phyloP scores from a whole-genome alignment of 53 echinoderm and acorn worm genomes.

The Holothuria leucospilota region DNA sequence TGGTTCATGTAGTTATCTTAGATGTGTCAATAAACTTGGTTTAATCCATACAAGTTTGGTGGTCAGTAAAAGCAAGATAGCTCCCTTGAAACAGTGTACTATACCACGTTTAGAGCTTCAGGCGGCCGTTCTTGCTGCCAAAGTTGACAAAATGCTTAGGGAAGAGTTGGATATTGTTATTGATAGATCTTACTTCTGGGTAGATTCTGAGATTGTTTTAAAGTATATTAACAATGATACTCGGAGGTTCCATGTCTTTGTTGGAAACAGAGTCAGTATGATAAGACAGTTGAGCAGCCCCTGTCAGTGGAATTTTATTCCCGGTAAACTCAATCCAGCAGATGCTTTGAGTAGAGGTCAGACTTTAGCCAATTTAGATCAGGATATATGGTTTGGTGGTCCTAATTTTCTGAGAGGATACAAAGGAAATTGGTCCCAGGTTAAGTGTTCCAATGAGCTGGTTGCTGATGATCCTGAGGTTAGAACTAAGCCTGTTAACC shows the following conservation, averaged over 20 bases:
- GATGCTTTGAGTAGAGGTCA: conserved; percentile 48
- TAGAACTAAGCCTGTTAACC: too few species aligned
- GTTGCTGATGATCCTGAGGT: too few species aligned
- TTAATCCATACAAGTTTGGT: conserved; percentile 37
- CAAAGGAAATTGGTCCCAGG: too few species aligned
- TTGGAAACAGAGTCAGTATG: conserved; percentile 54
- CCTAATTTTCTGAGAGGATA: conserved; percentile 7
- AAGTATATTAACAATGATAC: conserved; percentile 47
- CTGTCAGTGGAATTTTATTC: conserved; percentile 10
- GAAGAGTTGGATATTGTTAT: background rate
- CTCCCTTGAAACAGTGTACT: conserved; percentile 48
- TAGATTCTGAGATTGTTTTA: too few species aligned
- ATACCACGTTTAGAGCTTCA: conserved; percentile 54
- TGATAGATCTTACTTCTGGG: too few species aligned
- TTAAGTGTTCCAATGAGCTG: too few species aligned
- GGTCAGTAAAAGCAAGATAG: conserved; percentile 55
- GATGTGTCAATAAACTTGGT: conserved; percentile 44
- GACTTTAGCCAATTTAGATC: background rate
- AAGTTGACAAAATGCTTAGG: conserved; percentile 21
- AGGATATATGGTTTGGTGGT: conserved; percentile 21
- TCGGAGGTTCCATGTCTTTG: conserved; percentile 62
- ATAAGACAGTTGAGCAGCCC: conserved; percentile 12
- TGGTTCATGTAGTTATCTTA: conserved; percentile 70
- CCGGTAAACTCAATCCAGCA: conserved; percentile 18
- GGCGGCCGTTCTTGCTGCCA: conserved; percentile 45